A percentile compares a stretch with the other conserved stretches of the same genome.
phyloP scores from a whole-genome alignment of 2,797 vertebrate species.

The Lacerta agilis region DNA sequence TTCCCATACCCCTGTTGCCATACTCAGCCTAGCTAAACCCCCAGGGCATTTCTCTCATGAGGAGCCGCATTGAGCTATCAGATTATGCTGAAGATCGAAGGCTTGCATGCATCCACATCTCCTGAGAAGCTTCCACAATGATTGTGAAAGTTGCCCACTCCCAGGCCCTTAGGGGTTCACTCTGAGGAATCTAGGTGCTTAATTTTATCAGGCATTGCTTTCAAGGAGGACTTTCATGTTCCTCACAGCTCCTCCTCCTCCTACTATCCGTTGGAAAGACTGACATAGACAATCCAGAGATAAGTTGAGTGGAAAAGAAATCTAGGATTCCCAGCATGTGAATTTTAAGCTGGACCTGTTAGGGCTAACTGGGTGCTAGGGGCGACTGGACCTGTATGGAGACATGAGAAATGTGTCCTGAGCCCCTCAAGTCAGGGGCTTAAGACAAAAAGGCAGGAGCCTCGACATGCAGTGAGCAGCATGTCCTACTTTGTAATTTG shows the following conservation, averaged over 20 bases:
- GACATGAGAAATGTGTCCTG: neutral
- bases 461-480: neutral
- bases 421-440: neutral
- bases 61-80: slow-evolving; percentile 24
- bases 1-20: slow-evolving; percentile 1
- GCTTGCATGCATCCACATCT: neutral
- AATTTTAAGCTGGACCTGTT: neutral
- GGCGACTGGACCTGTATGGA: neutral
- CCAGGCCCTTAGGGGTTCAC: neutral
- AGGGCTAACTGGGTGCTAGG: neutral
- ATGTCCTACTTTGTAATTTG: neutral
- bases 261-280: neutral
- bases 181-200: slow-evolving; percentile 3
- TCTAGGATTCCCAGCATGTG: neutral
- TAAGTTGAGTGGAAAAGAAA: neutral
- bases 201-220: neutral
- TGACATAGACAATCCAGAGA: neutral
- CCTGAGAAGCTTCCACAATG: neutral
- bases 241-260: neutral
- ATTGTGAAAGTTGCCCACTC: neutral
- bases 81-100: neutral
- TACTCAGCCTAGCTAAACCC: neutral
- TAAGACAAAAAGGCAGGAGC: neutral
- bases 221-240: slow-evolving; percentile 7
- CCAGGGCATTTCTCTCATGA: slow-evolving; percentile 23